Conservation (phyloP, 2,797 vertebrate genomes). For the Onychomys leucogaster region DNA sequence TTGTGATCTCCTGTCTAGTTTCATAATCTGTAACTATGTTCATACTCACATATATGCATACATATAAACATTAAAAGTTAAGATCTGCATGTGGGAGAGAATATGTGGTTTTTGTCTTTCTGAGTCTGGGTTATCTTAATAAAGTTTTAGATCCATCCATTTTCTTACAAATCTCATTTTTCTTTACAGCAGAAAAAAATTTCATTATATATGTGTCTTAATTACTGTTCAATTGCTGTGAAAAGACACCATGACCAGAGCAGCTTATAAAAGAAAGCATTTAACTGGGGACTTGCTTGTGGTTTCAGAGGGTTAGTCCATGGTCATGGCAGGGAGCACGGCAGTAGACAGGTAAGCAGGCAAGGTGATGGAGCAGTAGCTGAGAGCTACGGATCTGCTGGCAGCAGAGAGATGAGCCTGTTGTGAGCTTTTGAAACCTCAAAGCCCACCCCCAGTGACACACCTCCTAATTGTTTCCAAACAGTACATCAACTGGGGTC, state of each 20-base stretch:
- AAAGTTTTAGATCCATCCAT: background rate
- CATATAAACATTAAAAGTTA: background rate
- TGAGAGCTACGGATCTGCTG: background rate
- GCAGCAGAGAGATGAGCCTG: background rate
- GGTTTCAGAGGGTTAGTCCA: background rate
- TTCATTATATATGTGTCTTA: too few species aligned
- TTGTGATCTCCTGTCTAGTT: background rate
- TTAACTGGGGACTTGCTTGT: background rate
- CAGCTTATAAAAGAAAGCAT: background rate
- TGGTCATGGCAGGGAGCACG: background rate
- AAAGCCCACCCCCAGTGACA: background rate
- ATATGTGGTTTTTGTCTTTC: background rate
- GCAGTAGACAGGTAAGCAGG: background rate
- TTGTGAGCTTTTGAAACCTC: background rate
- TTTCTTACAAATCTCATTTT: too few species aligned
- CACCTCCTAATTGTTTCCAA: background rate
- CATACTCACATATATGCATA: background rate
- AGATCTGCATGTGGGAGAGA: background rate
- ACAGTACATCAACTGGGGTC: background rate
- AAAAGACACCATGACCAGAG: background rate
- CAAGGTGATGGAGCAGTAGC: background rate
- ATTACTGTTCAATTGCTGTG: background rate
- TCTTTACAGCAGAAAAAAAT: too few species aligned
- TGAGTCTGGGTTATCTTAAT: background rate
- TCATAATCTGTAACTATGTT: background rate